These are phyloP conservation scores for Ferrisia virgata DNA, from an alignment of 2,888 invertebrate species.

Conservation along the genomic window DNA sequence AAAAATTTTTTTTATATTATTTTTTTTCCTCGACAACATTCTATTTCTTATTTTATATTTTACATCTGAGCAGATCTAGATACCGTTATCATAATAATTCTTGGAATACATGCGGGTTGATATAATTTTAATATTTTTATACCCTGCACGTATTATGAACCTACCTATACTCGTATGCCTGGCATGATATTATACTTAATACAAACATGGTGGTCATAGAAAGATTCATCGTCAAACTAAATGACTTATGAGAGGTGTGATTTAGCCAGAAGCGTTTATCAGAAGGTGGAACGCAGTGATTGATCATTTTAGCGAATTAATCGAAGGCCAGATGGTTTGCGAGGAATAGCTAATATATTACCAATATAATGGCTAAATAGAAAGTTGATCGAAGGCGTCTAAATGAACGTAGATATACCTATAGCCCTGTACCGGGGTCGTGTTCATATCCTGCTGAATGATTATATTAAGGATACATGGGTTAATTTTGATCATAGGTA, in stretches of 20 bases:
- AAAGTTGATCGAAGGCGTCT: background rate
- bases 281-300: background rate
- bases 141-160: too few species aligned
- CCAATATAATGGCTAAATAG: background rate
- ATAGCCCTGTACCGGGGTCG: background rate
- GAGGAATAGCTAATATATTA: conserved; percentile 16
- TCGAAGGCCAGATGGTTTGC: conserved; percentile 5
- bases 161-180: background rate
- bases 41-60: too few species aligned
- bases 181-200: background rate
- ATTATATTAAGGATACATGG: too few species aligned
- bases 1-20: too few species aligned
- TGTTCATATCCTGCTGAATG: background rate
- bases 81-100: background rate
- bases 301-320: conserved; percentile 11
- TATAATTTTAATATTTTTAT: too few species aligned
- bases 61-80: background rate
- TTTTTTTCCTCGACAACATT: too few species aligned
- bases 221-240: background rate
- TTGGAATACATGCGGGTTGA: background rate
- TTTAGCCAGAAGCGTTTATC: background rate
- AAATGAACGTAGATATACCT: too few species aligned
- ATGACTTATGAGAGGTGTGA: background rate
- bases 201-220: background rate
- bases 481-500: too few species aligned